Evolutionary conservation across 2,797 vertebrate species (phyloP), one percentile per base, ranked within the genome.

Genomic region (Coranthus polyacanthus): DNA sequence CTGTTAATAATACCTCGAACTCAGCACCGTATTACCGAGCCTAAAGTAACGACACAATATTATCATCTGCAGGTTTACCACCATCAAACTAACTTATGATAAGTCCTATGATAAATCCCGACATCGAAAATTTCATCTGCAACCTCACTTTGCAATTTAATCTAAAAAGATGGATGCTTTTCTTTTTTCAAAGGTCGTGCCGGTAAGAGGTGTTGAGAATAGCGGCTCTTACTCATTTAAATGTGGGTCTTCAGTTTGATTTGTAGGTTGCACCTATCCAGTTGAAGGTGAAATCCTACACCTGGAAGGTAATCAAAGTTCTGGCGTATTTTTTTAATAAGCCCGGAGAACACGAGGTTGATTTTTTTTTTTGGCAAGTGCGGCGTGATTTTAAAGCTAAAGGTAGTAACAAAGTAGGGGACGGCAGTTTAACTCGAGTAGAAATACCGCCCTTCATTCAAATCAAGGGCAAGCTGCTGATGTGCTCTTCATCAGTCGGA

Each of bases 241-340:
- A 79, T 36, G 12, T 24, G 44, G 51, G 72, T 39, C 36, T 61
- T 39, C 6, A 24, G 50, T 80, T 76, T 67, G 62, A 81, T 55
- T 53, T 42, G 38, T 49, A 32, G 39, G 41, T 64, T 52, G 56
- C 4, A 6, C 6, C 2, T 46, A 67, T 42, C 13, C 7, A 9
- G 70, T 4, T 70, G 62, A 83, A 83, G 77, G 75, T 83, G 81
- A 86, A 82, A 74, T 81, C 69, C 72, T 29, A 36, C 61, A 59
- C 45, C 52, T 79, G 73, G 71, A 54, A 75, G 45, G 64, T 59
- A 79, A 82, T 86, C 68, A 83, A 64, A 55, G 34, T 29, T 49
- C 26, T 9, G 73, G 47, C n/a, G 39, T 32, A 8, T 50, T 60
- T 76, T 78, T 2, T 29, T 29, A 26, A 84, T 53, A 71, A 74